Evolutionary conservation across 2,888 invertebrate genomes (phyloP).

Genomic region (Zaprionus bogoriensis): DNA sequence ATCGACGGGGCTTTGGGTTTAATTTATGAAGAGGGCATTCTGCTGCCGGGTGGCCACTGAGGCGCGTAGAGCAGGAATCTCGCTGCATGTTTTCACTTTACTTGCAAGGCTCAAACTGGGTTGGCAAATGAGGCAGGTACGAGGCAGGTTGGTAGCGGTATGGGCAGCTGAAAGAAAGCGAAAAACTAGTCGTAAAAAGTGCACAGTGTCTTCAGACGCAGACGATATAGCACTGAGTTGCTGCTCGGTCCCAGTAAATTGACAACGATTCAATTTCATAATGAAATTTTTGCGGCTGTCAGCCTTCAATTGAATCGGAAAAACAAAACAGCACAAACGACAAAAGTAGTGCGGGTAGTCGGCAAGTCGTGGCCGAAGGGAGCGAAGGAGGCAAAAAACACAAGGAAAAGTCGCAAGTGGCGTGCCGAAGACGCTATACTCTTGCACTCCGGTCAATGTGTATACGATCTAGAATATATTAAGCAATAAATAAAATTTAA

Average conservation of each 20-base stretch:
- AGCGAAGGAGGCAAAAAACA: constrained; percentile 20
- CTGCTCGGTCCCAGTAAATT: constrained; percentile 64
- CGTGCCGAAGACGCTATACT: too few species aligned
- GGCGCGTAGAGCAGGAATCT: constrained; percentile 54
- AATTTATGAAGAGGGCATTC: constrained; percentile 70
- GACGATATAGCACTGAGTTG: neutral
- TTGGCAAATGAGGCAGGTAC: constrained; percentile 53
- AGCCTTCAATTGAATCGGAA: constrained; percentile 70
- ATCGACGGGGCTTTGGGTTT: constrained; percentile 45
- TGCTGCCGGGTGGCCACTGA: constrained; percentile 50
- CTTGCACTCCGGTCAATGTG: too few species aligned
- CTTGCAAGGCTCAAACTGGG: constrained; percentile 47
- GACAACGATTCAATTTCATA: constrained; percentile 83
- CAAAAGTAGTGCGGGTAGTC: constrained; percentile 32
- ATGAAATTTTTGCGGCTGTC: constrained; percentile 80
- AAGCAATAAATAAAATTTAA: too few species aligned
- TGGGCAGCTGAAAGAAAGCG: constrained; percentile 40
- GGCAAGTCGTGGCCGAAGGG: constrained; percentile 15
- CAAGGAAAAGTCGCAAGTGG: constrained; percentile 19
- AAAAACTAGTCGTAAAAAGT: constrained; percentile 15
- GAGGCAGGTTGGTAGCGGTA: neutral
- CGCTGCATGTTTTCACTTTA: constrained; percentile 37
- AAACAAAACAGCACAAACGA: constrained; percentile 57
- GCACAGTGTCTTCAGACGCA: constrained; percentile 49
- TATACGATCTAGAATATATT: too few species aligned